phyloP scores from a whole-genome alignment of 2,888 invertebrate species.

The Terebella lapidaria region DNA sequence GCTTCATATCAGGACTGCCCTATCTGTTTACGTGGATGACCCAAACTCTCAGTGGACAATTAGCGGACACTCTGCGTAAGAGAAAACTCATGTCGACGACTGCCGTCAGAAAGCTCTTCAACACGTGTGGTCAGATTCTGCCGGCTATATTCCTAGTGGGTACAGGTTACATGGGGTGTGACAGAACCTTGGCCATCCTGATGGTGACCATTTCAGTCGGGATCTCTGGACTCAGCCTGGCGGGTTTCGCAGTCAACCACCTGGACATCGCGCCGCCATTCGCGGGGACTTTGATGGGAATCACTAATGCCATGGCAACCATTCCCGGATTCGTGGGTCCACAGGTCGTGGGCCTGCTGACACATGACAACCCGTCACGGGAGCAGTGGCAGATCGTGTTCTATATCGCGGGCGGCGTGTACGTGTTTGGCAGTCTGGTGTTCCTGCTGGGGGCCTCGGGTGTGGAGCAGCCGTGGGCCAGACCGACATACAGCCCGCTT shows the following conservation, averaged over 20 bases:
- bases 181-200: constrained; percentile 26
- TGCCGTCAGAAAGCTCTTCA: constrained; percentile 64
- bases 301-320: constrained; percentile 61
- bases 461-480: constrained; percentile 17
- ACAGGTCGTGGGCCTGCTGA: constrained; percentile 42
- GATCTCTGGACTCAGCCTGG: constrained; percentile 25
- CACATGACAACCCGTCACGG: constrained; percentile 20
- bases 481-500: background rate
- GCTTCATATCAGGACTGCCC: constrained; percentile 78
- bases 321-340: constrained; percentile 61
- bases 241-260: constrained; percentile 41
- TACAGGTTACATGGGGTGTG: constrained; percentile 64
- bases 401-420: constrained; percentile 19
- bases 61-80: constrained; percentile 72
- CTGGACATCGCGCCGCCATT: constrained; percentile 44
- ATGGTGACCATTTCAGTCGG: constrained; percentile 30
- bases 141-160: constrained; percentile 80
- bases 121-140: constrained; percentile 63
- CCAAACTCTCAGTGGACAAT: constrained; percentile 71
- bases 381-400: constrained; percentile 24
- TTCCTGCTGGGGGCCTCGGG: constrained; percentile 17
- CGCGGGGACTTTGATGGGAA: constrained; percentile 30
- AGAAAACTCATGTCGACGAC: constrained; percentile 28
- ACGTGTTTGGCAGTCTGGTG: constrained; percentile 13
- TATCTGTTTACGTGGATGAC: constrained; percentile 83